Evolutionary conservation across 2,797 vertebrate species (phyloP), one percentile per base, ranked within the genome.

Genomic region (Chiroxiphia lanceolata): DNA sequence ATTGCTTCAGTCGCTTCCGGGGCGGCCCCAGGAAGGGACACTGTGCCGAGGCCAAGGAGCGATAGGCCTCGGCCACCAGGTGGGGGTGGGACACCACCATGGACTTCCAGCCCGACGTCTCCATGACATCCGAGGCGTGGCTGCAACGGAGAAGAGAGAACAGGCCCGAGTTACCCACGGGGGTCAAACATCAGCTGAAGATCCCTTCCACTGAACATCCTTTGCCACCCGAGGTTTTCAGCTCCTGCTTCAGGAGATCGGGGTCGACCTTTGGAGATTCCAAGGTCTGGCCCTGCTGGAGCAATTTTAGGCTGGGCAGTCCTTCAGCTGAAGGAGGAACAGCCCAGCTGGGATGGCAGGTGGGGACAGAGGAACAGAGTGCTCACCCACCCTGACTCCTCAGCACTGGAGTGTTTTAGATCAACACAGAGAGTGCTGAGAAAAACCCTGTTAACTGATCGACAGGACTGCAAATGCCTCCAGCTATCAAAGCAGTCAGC

Each of bases 1-100:
- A 99, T 83, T 99, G 99, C 99, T 99, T 99, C 98, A 99, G 99
- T 81, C 99, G 99, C 95, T 99, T 99, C 94, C 99, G 99, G 42
- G 99, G 99, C 40, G 99, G 99, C 65, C 99, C 99, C 74, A 99
- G 98, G 93, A 99, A 99, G 64, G 99, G 99, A 96, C 99, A 99
- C 97, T 99, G 99, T 57, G 99, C 99, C 1, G 99, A 99, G 57
- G 99, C 99, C 98, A 99, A 96, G 6, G 99, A 99, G 94, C 99
- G 99, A 88, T 99, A 99, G 0, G 99, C 99, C 96, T 99, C 99
- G 0, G 99, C 99, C 97, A 99, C 99, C 98, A 99, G 98, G 94
- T 99, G 99, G 18, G 99, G 99, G 89, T 99, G 99, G 0, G 99
- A 99, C 1, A 98, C 99, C 44, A 99, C 99, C 99, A 99, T 99